Evolutionary conservation across 2,797 vertebrate genomes (phyloP), one percentile per base, ranked within the genome.

Genomic region (Loris lydekkerianus): DNA sequence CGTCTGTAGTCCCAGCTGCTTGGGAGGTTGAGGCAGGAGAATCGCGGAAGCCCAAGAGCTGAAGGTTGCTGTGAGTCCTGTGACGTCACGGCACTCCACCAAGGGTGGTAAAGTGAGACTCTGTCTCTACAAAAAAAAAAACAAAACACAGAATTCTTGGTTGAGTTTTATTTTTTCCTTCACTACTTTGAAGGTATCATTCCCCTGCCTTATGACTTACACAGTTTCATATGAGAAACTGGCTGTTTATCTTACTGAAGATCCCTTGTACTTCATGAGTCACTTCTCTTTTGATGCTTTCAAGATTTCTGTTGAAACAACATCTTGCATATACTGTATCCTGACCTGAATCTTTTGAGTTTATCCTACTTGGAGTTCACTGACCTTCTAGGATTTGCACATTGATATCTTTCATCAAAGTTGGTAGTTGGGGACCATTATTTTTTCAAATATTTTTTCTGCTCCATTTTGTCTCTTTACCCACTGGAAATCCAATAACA

Each of bases 231-330:
- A 31, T 69, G 4, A 49, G 37, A 89, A 89, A 93, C 2, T 76
- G 60, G 34, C 7, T 63, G 11, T 58, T 82, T n/a, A 58, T 77
- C 67, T 77, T 83, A 83, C 27, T 83, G 34, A 84, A 17, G 23
- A 23, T 58, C 25, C 49, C 49, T 89, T 89, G 4, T 61, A 89
- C 40, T 89, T 92, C 60, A 75, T 25, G 31, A 92, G 5, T 46
- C 80, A n/a, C 61, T 86, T 80, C 58, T 67, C 46, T 94, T 69
- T 86, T 23, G 37, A 5, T 25, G 20, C 49, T 82, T 87, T 81
- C 37, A 82, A 87, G 29, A 95, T 73, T 58, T 91, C 63, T 80
- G 25, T 82, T 60, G 25, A 70, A 92, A 76, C 60, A 92, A 82
- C 31, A 53, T 53, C 49, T 76, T 87, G 69, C 67, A 76, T 92